Percentiles rank a stretch among this genome's conserved stretches.
These are phyloP conservation scores for Pteronura brasiliensis DNA, from an alignment of 2,113 vertebrate species.

Conservation along the genomic window DNA sequence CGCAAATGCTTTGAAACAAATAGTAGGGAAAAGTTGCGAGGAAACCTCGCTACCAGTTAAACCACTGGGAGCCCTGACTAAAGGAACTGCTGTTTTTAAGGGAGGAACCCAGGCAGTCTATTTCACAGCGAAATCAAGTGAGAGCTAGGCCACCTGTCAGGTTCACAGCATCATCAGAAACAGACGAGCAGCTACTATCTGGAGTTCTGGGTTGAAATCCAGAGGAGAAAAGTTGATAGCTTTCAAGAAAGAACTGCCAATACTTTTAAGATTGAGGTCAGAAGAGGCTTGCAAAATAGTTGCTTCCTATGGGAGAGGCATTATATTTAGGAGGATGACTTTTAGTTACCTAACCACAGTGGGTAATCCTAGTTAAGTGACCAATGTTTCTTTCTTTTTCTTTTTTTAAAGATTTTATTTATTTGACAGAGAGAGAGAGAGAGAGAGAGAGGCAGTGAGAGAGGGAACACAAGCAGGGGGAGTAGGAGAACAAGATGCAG, in stretches of 20 bases:
- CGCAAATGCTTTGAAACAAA: not conserved
- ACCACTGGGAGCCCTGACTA: not conserved
- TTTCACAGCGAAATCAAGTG: not conserved
- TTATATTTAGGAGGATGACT: not conserved
- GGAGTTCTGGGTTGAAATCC: not conserved
- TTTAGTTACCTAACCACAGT: not conserved
- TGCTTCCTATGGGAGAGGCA: not conserved
- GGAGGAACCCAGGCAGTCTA: not conserved
- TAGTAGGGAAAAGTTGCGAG: not conserved
- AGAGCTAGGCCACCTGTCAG: not conserved
- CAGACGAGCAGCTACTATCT: not conserved
- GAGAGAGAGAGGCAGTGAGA: too few species aligned
- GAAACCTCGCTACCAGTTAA: not conserved
- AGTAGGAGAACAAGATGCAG: too few species aligned
- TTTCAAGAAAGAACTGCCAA: not conserved
- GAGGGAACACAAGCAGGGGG: too few species aligned
- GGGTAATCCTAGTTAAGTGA: not conserved
- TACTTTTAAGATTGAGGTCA: not conserved
- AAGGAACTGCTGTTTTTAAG: not conserved
- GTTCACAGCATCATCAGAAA: not conserved
- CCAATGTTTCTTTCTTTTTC: not conserved
- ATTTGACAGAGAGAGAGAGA: too few species aligned
- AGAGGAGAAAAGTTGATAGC: not conserved
- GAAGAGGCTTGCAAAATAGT: not conserved
- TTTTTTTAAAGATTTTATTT: too few species aligned